Conservation (phyloP, 1,140 invertebrate genomes). For the Colletes latitarsis region DNA sequence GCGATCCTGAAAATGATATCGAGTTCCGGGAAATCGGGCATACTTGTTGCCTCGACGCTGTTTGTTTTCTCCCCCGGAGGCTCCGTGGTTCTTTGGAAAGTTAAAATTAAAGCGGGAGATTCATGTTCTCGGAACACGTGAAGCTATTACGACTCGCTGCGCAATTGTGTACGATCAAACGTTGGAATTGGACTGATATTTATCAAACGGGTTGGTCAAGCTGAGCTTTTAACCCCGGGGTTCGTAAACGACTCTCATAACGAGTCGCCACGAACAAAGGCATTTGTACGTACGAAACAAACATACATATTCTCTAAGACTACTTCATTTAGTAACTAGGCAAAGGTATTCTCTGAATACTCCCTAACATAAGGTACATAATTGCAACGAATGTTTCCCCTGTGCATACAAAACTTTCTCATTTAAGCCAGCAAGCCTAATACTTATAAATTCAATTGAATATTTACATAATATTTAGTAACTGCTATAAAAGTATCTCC, state of each 20-base stretch:
- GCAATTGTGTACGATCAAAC: not conserved
- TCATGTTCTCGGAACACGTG: constrained; percentile 9
- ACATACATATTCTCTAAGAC: too few relatives aligned
- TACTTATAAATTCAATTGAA: too few relatives aligned
- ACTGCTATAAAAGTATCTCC: too few relatives aligned
- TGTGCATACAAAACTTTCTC: too few relatives aligned
- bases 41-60: constrained; percentile 21
- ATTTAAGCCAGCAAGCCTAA: too few relatives aligned
- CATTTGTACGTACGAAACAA: too few relatives aligned
- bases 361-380: too few relatives aligned
- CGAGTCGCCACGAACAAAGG: too few relatives aligned
- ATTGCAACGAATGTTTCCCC: too few relatives aligned
- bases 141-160: not conserved
- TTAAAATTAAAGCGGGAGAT: constrained; percentile 37
- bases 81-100: not conserved
- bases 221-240: not conserved
- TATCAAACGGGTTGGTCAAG: not conserved
- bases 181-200: not conserved
- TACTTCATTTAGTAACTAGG: too few relatives aligned
- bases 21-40: constrained; percentile 23
- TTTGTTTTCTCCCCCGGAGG: not conserved
- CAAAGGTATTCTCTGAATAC: too few relatives aligned
- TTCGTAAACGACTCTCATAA: not conserved
- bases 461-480: too few relatives aligned
- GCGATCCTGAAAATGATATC: constrained; percentile 36